phyloP scores from a whole-genome alignment of 2,888 invertebrate species.

The Noctua pronuba region DNA sequence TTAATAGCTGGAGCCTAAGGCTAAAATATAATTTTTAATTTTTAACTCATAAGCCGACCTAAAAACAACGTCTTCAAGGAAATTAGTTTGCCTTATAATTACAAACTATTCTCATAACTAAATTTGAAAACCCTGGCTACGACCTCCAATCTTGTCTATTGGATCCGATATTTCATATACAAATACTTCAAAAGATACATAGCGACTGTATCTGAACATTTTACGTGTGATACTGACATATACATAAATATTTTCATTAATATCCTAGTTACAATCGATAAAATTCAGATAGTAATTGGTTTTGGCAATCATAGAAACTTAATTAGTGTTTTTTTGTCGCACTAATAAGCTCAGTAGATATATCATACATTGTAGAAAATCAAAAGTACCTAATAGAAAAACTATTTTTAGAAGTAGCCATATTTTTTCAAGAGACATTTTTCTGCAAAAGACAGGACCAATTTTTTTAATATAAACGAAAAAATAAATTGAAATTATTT shows the following conservation, averaged over 20 bases:
- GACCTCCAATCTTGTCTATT: background rate
- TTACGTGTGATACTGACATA: constrained; percentile 28
- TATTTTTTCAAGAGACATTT: background rate
- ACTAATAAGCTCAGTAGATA: constrained; percentile 32
- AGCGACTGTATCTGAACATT: constrained; percentile 29
- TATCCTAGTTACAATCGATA: background rate
- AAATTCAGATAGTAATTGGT: background rate
- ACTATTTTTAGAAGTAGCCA: background rate
- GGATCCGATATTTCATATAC: constrained; percentile 19
- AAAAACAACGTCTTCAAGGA: background rate
- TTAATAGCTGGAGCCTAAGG: background rate
- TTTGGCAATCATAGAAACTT: constrained; percentile 10
- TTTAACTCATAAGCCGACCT: no score
- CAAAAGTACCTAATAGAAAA: background rate
- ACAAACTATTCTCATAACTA: background rate
- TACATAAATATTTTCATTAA: background rate
- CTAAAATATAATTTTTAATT: no score
- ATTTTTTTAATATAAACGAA: background rate
- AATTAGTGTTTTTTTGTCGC: constrained; percentile 5
- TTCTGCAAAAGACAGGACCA: background rate
- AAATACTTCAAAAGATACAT: constrained; percentile 33
- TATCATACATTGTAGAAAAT: constrained; percentile 21
- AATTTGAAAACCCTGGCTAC: constrained; percentile 21
- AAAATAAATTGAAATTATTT: background rate
- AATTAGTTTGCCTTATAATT: background rate